Base-by-base conservation (phyloP, 2,888 invertebrate genomes). In the Azorinus chamasolen region DNA sequence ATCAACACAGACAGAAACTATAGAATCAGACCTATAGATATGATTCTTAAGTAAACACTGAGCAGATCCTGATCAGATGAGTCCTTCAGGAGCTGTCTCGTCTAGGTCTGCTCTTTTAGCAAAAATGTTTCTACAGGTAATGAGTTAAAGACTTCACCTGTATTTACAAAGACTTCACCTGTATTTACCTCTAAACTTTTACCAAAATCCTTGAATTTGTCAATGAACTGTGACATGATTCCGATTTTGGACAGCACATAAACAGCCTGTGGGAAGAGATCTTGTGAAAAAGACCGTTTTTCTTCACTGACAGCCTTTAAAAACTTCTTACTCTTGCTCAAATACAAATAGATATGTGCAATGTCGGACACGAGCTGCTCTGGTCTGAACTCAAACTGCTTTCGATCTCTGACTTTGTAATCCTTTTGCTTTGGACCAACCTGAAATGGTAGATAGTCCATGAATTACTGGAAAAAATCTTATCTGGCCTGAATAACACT, bases 331-430 rank as follows among this genome's bases (percentile, higher is more conserved):
- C 72, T 76, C 24, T 77, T 72, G 75, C 96, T 96, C 10, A 99
- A 94, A 93, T 98, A 96, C 10, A 97, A 95, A 93, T 98, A 99
- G 91, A 98, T 98, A 87, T 96, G 95, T 88, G 97, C 97, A 84
- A 99, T 98, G 93, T 97, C 96, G 37, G 97, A 93, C 24, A 99
- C 98, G 0, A 97, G 96, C 83, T 95, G 95, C 0, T 97, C 97
- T 1, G 99, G 99, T 90, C 97, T 96, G 92, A 99, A 99, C 88
- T 97, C 96, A 92, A 95, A 98, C 90, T 97, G 97, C 87, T 97
- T 96, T 91, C 93, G 90, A 87, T 94, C 93, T 57, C 96, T 93
- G 95, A 98, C 98, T 95, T 97, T 98, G 75, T 98, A 96, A 91
- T 97, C 97, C 87, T 96, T 96, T 93, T 97, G 96, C 88, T 97